Percentiles rank a stretch among this genome's conserved stretches.
Conservation (phyloP, 2,888 invertebrate species). For the Spisula subtruncata region DNA sequence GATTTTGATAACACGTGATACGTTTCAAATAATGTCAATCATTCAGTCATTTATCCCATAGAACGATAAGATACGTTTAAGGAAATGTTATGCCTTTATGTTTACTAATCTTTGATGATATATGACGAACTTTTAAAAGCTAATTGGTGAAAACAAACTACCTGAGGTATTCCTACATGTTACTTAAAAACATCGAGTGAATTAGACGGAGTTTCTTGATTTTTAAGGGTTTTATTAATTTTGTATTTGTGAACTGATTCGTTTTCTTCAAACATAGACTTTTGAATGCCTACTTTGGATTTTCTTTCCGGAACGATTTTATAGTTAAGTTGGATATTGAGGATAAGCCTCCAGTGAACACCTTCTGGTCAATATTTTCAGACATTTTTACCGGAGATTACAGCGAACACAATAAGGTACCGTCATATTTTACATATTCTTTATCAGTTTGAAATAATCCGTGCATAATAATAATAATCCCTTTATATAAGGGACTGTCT, state of each 20-base stretch:
- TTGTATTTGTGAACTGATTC: no score
- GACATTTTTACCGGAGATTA: not conserved
- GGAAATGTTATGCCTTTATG: not conserved
- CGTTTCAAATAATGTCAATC: not conserved
- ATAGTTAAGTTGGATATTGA: no score
- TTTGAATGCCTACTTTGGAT: no score
- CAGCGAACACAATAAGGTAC: not conserved
- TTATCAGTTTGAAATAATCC: no score
- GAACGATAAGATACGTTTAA: slow-evolving; percentile 27
- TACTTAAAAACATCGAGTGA: not conserved
- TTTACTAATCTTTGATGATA: not conserved
- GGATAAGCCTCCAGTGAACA: not conserved
- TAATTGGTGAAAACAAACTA: slow-evolving; percentile 14
- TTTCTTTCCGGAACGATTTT: no score
- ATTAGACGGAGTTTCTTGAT: not conserved
- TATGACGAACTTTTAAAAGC: not conserved
- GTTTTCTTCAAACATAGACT: no score
- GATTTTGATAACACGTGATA: not conserved
- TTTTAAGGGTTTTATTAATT: no score
- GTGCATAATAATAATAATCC: no score
- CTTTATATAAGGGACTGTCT: no score
- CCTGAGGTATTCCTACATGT: not conserved
- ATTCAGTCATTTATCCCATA: not conserved
- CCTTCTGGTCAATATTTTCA: not conserved
- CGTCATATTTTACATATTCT: not conserved